phyloP scores from a whole-genome alignment of 1,140 invertebrate species.

The Ptiloglossa arizonensis region DNA sequence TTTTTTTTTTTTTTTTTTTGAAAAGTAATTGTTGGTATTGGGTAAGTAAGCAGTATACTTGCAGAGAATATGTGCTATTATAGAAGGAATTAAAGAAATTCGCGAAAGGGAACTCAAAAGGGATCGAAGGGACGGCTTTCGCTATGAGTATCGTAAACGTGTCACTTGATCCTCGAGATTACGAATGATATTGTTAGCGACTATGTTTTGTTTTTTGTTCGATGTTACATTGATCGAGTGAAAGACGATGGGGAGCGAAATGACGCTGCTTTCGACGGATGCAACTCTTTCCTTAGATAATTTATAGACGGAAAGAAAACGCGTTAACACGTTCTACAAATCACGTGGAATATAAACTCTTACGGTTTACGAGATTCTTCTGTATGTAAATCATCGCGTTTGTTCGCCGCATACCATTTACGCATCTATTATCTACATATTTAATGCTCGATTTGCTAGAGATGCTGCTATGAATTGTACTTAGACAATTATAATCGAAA shows the following conservation, averaged over 20 bases:
- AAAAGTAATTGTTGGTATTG: slow-evolving; percentile 35
- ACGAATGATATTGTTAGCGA: slow-evolving; percentile 12
- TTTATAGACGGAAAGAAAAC: slow-evolving; percentile 14
- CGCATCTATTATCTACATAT: slow-evolving; percentile 33
- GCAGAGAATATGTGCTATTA: slow-evolving; percentile 2
- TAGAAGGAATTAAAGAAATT: background rate
- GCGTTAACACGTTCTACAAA: slow-evolving; percentile 19
- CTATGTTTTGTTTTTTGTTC: background rate
- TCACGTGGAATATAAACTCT: slow-evolving; percentile 30
- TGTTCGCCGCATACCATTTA: background rate
- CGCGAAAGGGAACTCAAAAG: background rate
- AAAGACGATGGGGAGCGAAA: background rate
- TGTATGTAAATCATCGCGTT: slow-evolving; percentile 15
- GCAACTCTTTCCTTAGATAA: slow-evolving; percentile 46
- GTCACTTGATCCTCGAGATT: background rate
- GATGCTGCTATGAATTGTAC: slow-evolving; percentile 30
- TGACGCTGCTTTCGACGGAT: background rate
- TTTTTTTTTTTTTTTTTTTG: no score
- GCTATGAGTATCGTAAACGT: slow-evolving; percentile 19
- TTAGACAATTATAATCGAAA: background rate
- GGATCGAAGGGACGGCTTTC: background rate
- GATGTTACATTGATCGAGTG: slow-evolving; percentile 15
- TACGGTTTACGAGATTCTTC: slow-evolving; percentile 20
- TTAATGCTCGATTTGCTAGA: slow-evolving; percentile 34
- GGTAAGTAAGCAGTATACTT: slow-evolving; percentile 46